Evolutionary conservation across 2,797 vertebrate genomes (phyloP), one percentile per base, ranked within the genome.

Genomic region (Acanthornis magna): DNA sequence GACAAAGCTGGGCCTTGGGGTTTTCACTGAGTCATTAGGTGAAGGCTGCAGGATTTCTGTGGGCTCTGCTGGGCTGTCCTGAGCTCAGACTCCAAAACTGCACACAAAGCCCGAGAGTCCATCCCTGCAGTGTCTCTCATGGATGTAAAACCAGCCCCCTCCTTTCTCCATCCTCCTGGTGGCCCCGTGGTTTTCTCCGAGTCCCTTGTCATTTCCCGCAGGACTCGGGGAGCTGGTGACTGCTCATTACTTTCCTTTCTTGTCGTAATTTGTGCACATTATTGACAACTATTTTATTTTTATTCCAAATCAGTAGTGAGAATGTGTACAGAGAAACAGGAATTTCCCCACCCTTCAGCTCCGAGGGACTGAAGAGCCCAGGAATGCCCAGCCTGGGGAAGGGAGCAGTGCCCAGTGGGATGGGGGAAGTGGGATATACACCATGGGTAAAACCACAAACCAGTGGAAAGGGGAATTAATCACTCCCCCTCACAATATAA

Each of bases 381-480:
- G 27, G 84, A 86, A 63, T 57, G 30, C 71, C 51, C 68, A 71
- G 70, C 14, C 42, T 63, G 70, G 61, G 53, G 73, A 67, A 55
- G 1, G 7, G 43, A 82, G 67, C 61, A 60, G n/a, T 47, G n/a
- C 18, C 36, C 0, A 0, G 43, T 13, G 77, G 48, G n/a, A 42
- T 0, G 4, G 5, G 19, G 32, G 68, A 62, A 29, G 38, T 88
- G 85, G 32, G 61, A 67, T n/a, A 26, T 8, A 26, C 12, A 27
- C 10, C 26, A 48, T 4, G 22, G 27, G 34, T 38, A 45, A 91
- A 73, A 43, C 48, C 72, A 63, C 13, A 5, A 14, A 15, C 0
- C 0, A 38, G 7, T 27, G 22, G 42, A 77, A 16, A 53, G 29
- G 34, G 61, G 57, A 13, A 42, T 57, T 51, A n/a, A 85, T 57